phyloP scores from a whole-genome alignment of 2,113 vertebrate genomes.

The Strix aluco region DNA sequence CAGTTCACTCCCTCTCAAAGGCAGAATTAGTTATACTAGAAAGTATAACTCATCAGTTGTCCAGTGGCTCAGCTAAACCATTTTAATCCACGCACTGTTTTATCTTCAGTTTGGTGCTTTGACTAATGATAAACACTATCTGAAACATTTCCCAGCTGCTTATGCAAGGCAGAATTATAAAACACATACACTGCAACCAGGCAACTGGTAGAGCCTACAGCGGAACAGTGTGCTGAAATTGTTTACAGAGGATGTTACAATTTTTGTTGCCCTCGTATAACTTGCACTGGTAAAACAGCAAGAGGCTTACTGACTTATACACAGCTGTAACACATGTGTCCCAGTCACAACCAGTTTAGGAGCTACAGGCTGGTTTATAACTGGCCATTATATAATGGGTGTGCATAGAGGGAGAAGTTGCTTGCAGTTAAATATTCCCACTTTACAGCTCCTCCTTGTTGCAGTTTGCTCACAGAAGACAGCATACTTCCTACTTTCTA shows the following conservation, averaged over 20 bases:
- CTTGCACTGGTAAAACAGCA: neutral
- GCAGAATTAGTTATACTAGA: neutral
- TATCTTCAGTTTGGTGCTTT: neutral
- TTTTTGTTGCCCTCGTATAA: neutral
- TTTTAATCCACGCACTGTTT: neutral
- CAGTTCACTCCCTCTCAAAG: neutral
- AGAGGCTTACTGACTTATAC: neutral
- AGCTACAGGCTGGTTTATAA: neutral
- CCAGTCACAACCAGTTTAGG: neutral
- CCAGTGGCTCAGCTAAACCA: neutral
- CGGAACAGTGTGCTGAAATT: neutral
- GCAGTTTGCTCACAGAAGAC: neutral
- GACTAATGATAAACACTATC: neutral
- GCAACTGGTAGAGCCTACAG: neutral
- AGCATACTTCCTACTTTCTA: neutral
- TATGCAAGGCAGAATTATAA: neutral
- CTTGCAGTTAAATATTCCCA: neutral
- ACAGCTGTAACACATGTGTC: neutral
- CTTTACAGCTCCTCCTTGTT: neutral
- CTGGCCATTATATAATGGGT: neutral
- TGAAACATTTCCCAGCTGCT: conserved; percentile 1
- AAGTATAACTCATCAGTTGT: neutral
- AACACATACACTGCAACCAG: neutral
- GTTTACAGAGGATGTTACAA: neutral
- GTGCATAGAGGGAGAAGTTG: neutral